Evolutionary conservation across 2,113 vertebrate genomes (phyloP).

Genomic region (Heterotis niloticus): DNA sequence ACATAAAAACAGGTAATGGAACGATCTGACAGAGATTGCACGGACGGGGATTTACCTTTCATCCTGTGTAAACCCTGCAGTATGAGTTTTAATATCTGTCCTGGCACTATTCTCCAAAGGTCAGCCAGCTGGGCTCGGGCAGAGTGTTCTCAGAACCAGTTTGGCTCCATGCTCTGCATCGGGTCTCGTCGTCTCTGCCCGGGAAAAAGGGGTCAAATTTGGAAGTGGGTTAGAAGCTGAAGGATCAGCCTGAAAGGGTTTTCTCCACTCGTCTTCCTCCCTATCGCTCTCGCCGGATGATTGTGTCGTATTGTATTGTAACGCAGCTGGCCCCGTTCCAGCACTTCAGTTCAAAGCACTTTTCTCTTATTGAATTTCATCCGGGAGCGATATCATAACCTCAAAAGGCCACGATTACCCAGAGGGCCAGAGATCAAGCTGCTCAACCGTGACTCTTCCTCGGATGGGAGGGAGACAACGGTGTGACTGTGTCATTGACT

Average conservation of each 20-base stretch:
- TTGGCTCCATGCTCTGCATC: constrained; percentile 29
- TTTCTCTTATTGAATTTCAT: constrained; percentile 76
- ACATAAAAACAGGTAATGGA: constrained; percentile 57
- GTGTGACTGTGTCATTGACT: no score
- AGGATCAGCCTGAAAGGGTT: constrained; percentile 52
- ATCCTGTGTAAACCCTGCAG: constrained; percentile 53
- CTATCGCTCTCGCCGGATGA: constrained; percentile 38
- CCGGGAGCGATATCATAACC: constrained; percentile 75
- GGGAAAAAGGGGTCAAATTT: constrained; percentile 37
- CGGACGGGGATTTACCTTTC: constrained; percentile 40
- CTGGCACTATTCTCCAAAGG: constrained; percentile 59
- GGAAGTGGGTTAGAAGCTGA: constrained; percentile 53
- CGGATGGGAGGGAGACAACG: constrained; percentile 47
- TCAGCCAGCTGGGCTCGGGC: constrained; percentile 43
- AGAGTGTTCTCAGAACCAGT: neutral
- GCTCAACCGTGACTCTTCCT: constrained; percentile 57
- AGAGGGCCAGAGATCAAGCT: constrained; percentile 67
- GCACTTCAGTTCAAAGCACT: constrained; percentile 63
- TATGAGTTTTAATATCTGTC: constrained; percentile 57
- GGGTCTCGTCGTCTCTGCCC: constrained; percentile 42
- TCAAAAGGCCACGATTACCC: constrained; percentile 72
- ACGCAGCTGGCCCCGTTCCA: constrained; percentile 65
- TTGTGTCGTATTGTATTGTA: constrained; percentile 42
- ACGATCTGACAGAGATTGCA: constrained; percentile 47
- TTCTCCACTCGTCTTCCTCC: constrained; percentile 15